phyloP scores from a whole-genome alignment of 53 echinoderm and acorn worm species.

The Holothuria leucospilota region DNA sequence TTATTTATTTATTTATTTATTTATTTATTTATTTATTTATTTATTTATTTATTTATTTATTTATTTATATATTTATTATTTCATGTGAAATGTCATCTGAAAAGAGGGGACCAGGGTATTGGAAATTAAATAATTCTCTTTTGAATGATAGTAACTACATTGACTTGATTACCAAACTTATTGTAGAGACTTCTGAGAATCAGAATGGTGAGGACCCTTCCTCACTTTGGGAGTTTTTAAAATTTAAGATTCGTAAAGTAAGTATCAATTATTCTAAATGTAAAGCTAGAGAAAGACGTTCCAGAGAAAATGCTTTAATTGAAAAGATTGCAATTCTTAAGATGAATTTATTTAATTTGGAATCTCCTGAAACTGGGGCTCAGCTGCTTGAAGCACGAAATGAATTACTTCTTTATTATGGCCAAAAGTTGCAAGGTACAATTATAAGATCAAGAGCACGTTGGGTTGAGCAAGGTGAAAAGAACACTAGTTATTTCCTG shows the following conservation, averaged over 20 bases:
- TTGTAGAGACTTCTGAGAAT: no score
- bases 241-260: not conserved
- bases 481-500: not conserved
- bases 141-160: not conserved
- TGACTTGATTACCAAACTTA: not conserved
- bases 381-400: no score
- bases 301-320: not conserved
- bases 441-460: not conserved
- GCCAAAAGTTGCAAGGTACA: no score
- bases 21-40: no score
- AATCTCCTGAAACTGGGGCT: not conserved
- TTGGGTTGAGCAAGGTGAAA: not conserved
- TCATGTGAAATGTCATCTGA: not conserved
- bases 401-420: no score
- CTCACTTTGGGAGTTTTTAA: not conserved
- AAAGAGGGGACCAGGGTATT: no score
- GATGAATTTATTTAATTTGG: not conserved
- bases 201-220: not conserved
- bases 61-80: no score
- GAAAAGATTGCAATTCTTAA: not conserved
- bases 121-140: no score
- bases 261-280: constrained; percentile 16
- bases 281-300: not conserved
- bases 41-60: no score
- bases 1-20: no score